Conservation (phyloP, 2,113 vertebrate genomes). For the Hyperopisus bebe region DNA sequence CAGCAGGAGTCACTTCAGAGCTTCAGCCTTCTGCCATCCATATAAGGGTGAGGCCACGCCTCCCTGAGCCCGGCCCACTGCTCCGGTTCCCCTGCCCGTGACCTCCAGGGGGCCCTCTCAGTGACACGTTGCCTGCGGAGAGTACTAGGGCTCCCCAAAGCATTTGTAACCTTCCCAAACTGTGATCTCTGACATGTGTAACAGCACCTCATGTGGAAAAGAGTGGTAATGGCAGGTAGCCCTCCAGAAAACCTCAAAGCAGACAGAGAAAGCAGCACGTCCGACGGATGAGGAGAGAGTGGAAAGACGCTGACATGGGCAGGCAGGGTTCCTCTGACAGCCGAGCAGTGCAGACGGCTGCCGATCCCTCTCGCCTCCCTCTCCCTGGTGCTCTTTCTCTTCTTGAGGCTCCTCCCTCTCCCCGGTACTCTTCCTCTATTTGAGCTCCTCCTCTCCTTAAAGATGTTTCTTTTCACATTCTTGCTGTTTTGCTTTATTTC, state of each 20-base stretch:
- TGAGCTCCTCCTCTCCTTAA: background rate
- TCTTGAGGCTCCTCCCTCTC: background rate
- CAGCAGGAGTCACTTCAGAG: background rate
- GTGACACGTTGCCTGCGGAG: background rate
- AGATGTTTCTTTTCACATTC: background rate
- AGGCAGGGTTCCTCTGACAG: background rate
- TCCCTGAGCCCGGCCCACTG: background rate
- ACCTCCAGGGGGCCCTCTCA: background rate
- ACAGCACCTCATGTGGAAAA: background rate
- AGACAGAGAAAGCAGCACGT: conserved; percentile 62
- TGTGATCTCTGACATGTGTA: background rate
- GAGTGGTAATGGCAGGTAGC: background rate
- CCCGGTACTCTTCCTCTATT: conserved; percentile 6
- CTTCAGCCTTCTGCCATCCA: background rate
- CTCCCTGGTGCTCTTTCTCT: background rate
- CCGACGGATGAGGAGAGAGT: conserved; percentile 39
- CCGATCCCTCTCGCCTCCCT: background rate
- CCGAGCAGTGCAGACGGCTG: background rate
- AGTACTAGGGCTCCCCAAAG: background rate
- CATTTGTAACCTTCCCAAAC: background rate
- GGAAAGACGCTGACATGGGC: background rate
- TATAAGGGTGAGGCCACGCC: background rate
- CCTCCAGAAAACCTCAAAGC: conserved; percentile 26
- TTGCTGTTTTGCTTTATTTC: background rate
- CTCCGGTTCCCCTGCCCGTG: background rate